Base-by-base conservation (phyloP, 2,797 vertebrate genomes). In the Hippocampus kuda region DNA sequence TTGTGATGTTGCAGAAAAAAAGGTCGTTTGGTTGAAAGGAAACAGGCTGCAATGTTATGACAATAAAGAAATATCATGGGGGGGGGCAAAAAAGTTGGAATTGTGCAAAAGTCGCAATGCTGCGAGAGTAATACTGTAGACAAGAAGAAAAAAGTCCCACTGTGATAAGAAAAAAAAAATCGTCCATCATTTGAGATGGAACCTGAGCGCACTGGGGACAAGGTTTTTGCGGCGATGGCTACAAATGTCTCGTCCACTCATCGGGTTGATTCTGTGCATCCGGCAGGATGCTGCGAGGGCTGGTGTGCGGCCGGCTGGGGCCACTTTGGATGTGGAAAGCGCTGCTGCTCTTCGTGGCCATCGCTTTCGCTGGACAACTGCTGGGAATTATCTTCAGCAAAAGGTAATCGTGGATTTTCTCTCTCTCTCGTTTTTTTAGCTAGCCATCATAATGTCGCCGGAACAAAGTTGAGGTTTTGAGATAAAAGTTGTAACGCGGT, bases 311-410 rank as follows among this genome's bases (percentile, higher is more conserved):
- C 69, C 84, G 89, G 24, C 44, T 88, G 70, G 89, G 90, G 62
- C 88, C 90, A 16, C 67, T 91, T 13, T 92, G 92, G 82, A 82
- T 92, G 79, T 92, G 91, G 88, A 92, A 92, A 64, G 92, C 91
- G 2, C 84, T 95, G 78, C 87, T 93, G 49, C 75, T 94, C 71
- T 93, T 93, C 27, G 88, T 92, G 84, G 90, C 89, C 72, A 88
- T 95, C 0, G 93, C 88, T 41, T 92, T 97, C 71, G 88, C 91
- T 0, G 86, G 93, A 42, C 95, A 96, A 85, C 86, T 96, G 66
- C 83, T 93, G 71, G 93, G 92, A 26, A 87, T 91, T 42, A 91
- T 93, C 78, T 92, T 94, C 81, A 93, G 89, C 75, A 94, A 88
- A 76, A 94, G 92, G 94, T 95, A 75, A 46, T 1, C 20, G 22